phyloP scores from a whole-genome alignment of 2,888 invertebrate genomes.

The Lomographa bimaculata region DNA sequence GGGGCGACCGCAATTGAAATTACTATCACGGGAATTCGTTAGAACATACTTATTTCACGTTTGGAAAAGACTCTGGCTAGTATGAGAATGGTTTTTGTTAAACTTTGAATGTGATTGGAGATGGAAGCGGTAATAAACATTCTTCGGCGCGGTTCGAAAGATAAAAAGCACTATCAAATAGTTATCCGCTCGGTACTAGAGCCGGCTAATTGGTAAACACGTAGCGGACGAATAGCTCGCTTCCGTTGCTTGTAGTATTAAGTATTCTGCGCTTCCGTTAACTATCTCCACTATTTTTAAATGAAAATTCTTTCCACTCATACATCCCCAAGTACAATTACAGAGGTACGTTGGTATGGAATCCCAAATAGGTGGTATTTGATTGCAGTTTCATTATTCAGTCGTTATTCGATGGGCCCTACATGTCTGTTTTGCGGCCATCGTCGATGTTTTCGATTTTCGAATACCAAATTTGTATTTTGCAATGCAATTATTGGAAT shows the following conservation, averaged over 20 bases:
- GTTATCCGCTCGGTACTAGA: conserved; percentile 33
- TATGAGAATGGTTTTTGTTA: too few relatives aligned
- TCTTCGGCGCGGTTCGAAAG: conserved; percentile 9
- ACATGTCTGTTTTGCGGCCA: conserved; percentile 40
- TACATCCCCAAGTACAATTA: conserved; percentile 67
- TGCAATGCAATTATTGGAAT: conserved; percentile 39
- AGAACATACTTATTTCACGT: conserved; percentile 35
- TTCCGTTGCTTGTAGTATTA: too few relatives aligned
- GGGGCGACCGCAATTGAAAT: conserved; percentile 49
- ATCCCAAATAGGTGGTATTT: conserved; percentile 61
- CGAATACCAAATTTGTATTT: conserved; percentile 36
- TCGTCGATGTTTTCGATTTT: conserved; percentile 38
- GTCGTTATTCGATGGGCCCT: conserved; percentile 51
- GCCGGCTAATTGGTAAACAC: conserved; percentile 70
- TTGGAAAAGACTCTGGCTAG: conserved; percentile 34
- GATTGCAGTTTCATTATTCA: conserved; percentile 72
- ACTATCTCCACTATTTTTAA: conserved; percentile 64
- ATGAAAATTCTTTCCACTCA: conserved; percentile 73
- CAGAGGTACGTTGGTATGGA: conserved; percentile 55
- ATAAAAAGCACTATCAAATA: conserved; percentile 26
- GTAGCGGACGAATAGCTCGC: conserved; percentile 56
- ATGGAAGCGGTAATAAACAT: conserved; percentile 43
- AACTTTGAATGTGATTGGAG: conserved; percentile 59
- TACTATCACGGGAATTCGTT: conserved; percentile 43
- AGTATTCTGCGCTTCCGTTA: conserved; percentile 46